Conservation (phyloP, 2,888 invertebrate genomes). For the Clusia tigrina region DNA sequence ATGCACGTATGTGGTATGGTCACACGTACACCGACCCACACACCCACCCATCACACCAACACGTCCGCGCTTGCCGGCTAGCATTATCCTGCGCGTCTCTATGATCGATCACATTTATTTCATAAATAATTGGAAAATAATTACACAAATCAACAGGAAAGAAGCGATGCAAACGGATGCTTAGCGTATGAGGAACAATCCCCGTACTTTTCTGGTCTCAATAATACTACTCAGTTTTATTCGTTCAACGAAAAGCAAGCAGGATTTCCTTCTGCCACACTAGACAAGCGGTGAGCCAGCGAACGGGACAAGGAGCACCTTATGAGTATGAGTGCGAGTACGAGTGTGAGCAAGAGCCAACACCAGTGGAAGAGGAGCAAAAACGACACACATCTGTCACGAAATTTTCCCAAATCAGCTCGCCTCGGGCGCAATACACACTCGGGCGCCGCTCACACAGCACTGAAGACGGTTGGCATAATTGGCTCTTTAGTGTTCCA, state of each 20-base stretch:
- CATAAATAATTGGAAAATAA: conserved; percentile 57
- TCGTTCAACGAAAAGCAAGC: too few relatives aligned
- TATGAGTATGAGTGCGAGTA: too few relatives aligned
- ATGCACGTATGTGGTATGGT: too few relatives aligned
- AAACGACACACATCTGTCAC: conserved; percentile 32
- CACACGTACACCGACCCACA: too few relatives aligned
- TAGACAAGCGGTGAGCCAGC: too few relatives aligned
- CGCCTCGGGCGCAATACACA: conserved; percentile 22
- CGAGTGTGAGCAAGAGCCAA: too few relatives aligned
- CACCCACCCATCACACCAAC: neutral
- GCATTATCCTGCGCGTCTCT: neutral
- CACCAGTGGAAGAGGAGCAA: too few relatives aligned
- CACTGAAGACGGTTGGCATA: too few relatives aligned
- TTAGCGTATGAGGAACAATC: neutral
- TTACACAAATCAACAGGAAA: conserved; percentile 33
- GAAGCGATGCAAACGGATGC: conserved; percentile 11
- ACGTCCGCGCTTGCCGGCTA: neutral
- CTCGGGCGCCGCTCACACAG: too few relatives aligned
- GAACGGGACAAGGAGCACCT: too few relatives aligned
- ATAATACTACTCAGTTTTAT: too few relatives aligned
- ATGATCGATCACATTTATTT: conserved; percentile 56
- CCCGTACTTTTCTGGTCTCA: neutral
- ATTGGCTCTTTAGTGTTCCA: conserved; percentile 33
- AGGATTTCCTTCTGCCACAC: too few relatives aligned
- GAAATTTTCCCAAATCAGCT: conserved; percentile 20